Percentiles rank a stretch among this genome's conserved stretches.
phyloP scores from a whole-genome alignment of 2,113 vertebrate genomes.

The Microcebus ravelobensis region DNA sequence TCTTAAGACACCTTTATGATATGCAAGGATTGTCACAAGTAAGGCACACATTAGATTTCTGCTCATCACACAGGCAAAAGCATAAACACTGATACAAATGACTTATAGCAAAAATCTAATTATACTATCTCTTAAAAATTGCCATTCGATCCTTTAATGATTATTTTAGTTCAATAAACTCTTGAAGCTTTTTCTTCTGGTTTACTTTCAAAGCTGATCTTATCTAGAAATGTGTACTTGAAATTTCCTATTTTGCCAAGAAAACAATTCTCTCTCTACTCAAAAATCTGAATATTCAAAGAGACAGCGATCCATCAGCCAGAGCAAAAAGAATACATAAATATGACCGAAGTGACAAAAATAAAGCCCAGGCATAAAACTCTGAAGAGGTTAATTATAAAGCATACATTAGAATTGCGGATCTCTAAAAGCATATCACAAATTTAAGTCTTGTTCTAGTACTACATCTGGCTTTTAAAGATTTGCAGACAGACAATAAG shows the following conservation, averaged over 20 bases:
- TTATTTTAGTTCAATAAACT: constrained; percentile 36
- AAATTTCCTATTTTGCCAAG: constrained; percentile 53
- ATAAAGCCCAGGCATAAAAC: not conserved
- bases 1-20: not conserved
- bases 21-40: not conserved
- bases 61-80: not conserved
- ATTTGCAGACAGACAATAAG: not conserved
- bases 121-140: not conserved
- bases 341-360: constrained; percentile 35
- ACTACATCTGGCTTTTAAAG: not conserved
- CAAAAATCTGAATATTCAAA: constrained; percentile 1
- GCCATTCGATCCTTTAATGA: not conserved
- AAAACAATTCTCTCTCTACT: constrained; percentile 22
- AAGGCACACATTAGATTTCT: not conserved
- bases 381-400: not conserved
- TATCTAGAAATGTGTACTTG: constrained; percentile 9
- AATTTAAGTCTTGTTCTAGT: not conserved
- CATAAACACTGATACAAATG: not conserved
- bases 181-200: not conserved
- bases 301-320: not conserved
- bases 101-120: not conserved
- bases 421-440: constrained; percentile 11
- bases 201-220: constrained; percentile 28
- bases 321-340: not conserved
- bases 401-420: not conserved